phyloP scores from a whole-genome alignment of 2,113 vertebrate genomes.

The Toxostoma redivivum region DNA sequence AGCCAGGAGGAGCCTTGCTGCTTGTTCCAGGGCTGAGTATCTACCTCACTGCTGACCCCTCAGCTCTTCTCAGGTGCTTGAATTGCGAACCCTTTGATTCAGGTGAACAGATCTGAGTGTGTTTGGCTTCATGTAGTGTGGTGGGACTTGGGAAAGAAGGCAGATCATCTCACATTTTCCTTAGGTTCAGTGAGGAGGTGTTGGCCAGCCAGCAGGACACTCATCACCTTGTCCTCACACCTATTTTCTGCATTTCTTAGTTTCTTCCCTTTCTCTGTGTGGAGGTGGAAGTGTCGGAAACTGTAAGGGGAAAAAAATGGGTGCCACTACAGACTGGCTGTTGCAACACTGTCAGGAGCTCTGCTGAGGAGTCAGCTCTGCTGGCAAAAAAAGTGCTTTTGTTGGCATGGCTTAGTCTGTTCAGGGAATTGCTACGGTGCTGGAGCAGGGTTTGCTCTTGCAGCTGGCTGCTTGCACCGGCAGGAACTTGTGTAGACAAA shows the following conservation, averaged over 20 bases:
- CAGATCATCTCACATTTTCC: background rate
- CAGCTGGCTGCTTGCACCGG: background rate
- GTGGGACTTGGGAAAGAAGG: background rate
- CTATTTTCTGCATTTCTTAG: background rate
- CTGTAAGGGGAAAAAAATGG: background rate
- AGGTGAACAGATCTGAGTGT: fast-evolving
- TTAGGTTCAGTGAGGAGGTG: background rate
- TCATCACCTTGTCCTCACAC: fast-evolving
- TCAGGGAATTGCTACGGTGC: background rate
- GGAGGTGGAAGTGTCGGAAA: background rate
- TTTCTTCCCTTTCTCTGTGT: background rate
- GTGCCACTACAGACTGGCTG: background rate
- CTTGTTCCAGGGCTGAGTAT: fast-evolving
- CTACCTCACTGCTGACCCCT: fast-evolving
- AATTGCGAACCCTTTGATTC: background rate
- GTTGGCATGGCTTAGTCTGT: background rate
- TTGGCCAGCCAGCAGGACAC: too few relatives aligned
- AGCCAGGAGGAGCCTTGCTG: background rate
- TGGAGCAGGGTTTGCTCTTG: background rate
- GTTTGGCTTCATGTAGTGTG: background rate
- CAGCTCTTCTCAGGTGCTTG: background rate
- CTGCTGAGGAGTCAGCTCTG: background rate
- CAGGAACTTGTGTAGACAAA: background rate
- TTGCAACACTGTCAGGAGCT: background rate
- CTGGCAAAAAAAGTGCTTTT: background rate